Evolutionary conservation across 2,113 vertebrate genomes (phyloP).

Genomic region (Pseudopodoces humilis): DNA sequence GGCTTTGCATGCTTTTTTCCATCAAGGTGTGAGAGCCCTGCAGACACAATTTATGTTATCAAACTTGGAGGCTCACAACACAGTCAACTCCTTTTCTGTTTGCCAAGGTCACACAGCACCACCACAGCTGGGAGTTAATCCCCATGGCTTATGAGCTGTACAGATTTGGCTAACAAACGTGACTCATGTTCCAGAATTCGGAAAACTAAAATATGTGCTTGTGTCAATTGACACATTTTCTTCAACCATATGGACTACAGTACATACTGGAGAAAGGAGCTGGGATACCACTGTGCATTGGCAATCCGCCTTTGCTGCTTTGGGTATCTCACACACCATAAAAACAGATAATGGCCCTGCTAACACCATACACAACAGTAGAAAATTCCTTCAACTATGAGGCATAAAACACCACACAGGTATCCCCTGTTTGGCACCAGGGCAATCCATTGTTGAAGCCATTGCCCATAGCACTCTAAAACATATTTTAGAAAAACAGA

Average conservation of each 20-base stretch:
- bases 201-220: not conserved
- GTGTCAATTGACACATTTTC: not conserved
- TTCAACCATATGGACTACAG: not conserved
- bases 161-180: not conserved
- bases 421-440: not conserved
- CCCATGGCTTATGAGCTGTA: not conserved
- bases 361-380: not conserved
- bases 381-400: not conserved
- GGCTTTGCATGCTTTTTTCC: not conserved
- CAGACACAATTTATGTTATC: not conserved
- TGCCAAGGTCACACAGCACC: not conserved
- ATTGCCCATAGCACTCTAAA: not conserved
- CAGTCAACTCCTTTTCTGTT: not conserved
- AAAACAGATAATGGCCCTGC: not conserved
- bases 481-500: not conserved
- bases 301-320: not conserved
- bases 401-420: not conserved
- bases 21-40: not conserved
- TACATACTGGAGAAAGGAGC: not conserved
- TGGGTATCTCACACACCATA: not conserved
- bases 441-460: not conserved
- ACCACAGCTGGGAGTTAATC: not conserved
- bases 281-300: not conserved
- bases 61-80: not conserved
- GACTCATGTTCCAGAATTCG: not conserved